Conservation (phyloP, 1,140 invertebrate species). For the roundworm (Caenorhabditis elegans) region WBcel235 BX284603.4:13519001-13519500, state of each 20-base stretch:
- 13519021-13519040: constrained; percentile 57
- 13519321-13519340: neutral
- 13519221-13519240: constrained; percentile 52
- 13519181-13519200: constrained; percentile 66
- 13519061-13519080: constrained; percentile 68
- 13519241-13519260: constrained; percentile 32
- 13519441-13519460: neutral
- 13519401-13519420: neutral
- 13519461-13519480: neutral
- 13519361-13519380: neutral
- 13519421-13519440: constrained; percentile 4
- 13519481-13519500: neutral
- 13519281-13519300: neutral
- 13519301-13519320: neutral
- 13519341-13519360: constrained; percentile 8
- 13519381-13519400: neutral
- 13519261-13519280: neutral
- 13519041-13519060: constrained; percentile 67
- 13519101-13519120: constrained; percentile 68
- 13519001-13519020: constrained; percentile 65
- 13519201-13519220: constrained; percentile 65
- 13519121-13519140: constrained; percentile 67
- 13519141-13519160: constrained; percentile 64
- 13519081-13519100: constrained; percentile 59
- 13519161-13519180: constrained; percentile 28